Evolutionary conservation across 2,888 invertebrate species (phyloP), one percentile per base, ranked within the genome.

Genomic region (Ectemnius lituratus): DNA sequence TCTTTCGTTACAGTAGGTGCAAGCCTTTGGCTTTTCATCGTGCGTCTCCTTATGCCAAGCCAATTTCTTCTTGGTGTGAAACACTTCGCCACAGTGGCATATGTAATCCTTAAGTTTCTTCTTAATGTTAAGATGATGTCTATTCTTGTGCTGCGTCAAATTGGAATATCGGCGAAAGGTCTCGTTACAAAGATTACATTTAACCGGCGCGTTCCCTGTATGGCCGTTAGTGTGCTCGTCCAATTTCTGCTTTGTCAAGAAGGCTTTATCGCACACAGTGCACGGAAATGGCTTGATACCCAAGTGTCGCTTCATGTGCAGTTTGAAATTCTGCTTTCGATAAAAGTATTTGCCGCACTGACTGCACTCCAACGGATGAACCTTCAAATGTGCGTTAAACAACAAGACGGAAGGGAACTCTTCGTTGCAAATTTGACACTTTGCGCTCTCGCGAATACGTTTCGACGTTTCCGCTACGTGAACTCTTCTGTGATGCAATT

Each of bases 41-140:
- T 97, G 97, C 4, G 95, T 95, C 91, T 97, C 97, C 86, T 95
- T 94, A 91, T 97, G 97, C 96, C 97, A 96, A 3, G 94, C 93
- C 81, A 97, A 93, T 90, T 96, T 96, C 82, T 96, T 96, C 88
- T 95, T 95, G 65, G 97, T 96, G 86, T 96, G 96, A 91, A 96
- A 94, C 71, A 96, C 94, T 82, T 95, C 95, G 56, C 97, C 96
- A 91, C 97, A 97, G 75, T 94, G 93, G 88, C 96, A 96, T 79
- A 95, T 94, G 88, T 93, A 95, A 89, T 96, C 96, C 88, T 94
- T 94, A 20, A 93, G 92, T 84, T 95, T 95, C 76, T 93, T 93
- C 88, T 95, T 95, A 88, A 95, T 93, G 81, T 94, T 94, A 57
- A 95, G 92, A 91, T 97, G 97, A 86, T 95, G 95, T 0, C 94